Percentiles rank a stretch among this genome's conserved stretches.
Evolutionary conservation across 53 echinoderm and acorn worm species (phyloP).

Genomic region (Temnopleurus reevesii): DNA sequence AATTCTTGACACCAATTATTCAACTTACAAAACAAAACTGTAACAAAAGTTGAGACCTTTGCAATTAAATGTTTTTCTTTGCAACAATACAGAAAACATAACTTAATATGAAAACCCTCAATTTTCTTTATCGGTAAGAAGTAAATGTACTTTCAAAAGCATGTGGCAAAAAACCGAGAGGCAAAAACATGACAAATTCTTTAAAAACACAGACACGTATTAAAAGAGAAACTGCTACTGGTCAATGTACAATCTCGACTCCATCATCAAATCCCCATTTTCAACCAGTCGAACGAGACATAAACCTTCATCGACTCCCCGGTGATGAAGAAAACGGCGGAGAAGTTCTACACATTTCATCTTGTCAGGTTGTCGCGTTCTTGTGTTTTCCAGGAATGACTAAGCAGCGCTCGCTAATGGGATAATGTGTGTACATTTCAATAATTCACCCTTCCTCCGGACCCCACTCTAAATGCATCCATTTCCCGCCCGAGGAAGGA

Average conservation of each 20-base stretch:
- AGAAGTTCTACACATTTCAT: slow-evolving; percentile 22
- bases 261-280: slow-evolving; percentile 3
- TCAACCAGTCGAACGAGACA: not conserved
- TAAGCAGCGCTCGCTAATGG: slow-evolving; percentile 54
- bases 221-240: not conserved
- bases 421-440: slow-evolving; percentile 61
- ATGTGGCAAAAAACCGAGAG: no score
- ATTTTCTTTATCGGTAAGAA: no score
- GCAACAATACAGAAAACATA: no score
- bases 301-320: not conserved
- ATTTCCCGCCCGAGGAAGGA: slow-evolving; percentile 42
- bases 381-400: slow-evolving; percentile 42
- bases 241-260: not conserved
- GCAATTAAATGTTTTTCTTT: no score
- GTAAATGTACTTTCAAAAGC: no score
- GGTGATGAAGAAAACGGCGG: not conserved
- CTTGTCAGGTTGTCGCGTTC: slow-evolving; percentile 27
- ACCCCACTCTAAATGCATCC: slow-evolving; percentile 55
- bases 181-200: no score
- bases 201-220: not conserved
- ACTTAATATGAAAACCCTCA: no score
- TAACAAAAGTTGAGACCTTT: no score
- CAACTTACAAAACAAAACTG: no score
- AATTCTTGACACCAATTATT: no score
- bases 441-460: slow-evolving; percentile 56